Conservation (phyloP, 2,113 vertebrate species). For the Limnothrissa miodon region DNA sequence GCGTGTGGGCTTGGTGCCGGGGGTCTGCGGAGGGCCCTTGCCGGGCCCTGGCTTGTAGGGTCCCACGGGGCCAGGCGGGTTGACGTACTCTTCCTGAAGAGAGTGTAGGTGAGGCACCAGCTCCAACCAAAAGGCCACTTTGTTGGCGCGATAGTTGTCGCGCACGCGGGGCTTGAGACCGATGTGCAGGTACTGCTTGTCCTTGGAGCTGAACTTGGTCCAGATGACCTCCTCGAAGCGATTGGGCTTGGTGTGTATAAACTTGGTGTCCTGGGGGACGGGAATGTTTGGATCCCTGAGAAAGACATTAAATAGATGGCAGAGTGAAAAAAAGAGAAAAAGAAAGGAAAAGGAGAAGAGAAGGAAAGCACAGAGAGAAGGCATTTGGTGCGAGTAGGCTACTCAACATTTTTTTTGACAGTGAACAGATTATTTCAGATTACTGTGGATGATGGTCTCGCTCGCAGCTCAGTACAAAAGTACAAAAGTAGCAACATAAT, state of each 20-base stretch:
- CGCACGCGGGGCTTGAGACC: slow-evolving; percentile 97
- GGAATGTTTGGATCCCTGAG: slow-evolving; percentile 92
- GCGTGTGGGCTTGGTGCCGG: slow-evolving; percentile 51
- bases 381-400: background rate
- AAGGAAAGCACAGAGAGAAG: background rate
- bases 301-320: background rate
- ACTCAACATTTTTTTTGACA: background rate
- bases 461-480: background rate
- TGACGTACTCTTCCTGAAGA: slow-evolving; percentile 85
- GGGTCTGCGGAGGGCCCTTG: slow-evolving; percentile 64
- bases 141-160: slow-evolving; percentile 98
- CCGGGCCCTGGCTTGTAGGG: slow-evolving; percentile 73
- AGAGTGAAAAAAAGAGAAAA: background rate
- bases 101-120: slow-evolving; percentile 95
- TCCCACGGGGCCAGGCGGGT: slow-evolving; percentile 84
- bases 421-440: background rate
- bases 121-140: slow-evolving; percentile 98
- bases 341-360: background rate
- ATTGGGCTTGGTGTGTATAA: slow-evolving; percentile 98
- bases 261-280: slow-evolving; percentile 97
- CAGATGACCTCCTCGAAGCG: slow-evolving; percentile 98
- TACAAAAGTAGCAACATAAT: background rate
- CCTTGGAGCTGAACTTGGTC: slow-evolving; percentile 98
- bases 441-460: background rate
- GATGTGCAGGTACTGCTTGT: slow-evolving; percentile 97